Base-by-base conservation (phyloP, 2,113 vertebrate genomes). In the Dipodomys stephensi region DNA sequence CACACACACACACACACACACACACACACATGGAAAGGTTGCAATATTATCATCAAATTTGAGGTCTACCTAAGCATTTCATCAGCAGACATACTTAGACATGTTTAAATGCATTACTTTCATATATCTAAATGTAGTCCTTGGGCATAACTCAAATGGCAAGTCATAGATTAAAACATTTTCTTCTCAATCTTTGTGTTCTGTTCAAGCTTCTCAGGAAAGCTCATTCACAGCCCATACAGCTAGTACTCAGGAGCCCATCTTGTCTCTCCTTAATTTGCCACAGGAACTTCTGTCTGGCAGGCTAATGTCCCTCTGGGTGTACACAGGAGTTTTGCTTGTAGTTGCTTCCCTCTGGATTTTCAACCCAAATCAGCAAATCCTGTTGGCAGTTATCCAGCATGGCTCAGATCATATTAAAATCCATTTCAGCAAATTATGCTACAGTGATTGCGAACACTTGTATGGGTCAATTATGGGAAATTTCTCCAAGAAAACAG, bases 41-140 rank as follows among this genome's bases (percentile, higher is more conserved):
- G 82, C 83, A 91, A 86, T 95, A 71, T 32, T 46, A 83, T 87
- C 87, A 73, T 87, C 90, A 73, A 77, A 94, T 32, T 79, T 84
- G 68, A 92, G 68, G 92, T 90, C 68, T 81, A 87, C 69, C 72
- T 84, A 46, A 90, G 28, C 32, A 83, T 87, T 86, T 62, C 30
- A 60, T 76, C 80, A 87, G 57, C 60, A 89, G 84, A 86, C 30
- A 23, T 92, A 94, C 82, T 69, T 73, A 92, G 94, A 60, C 62
- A 88, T 92, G 67, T 92, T 94, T 95, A 93, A 91, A 86, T 82
- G 23, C 46, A 85, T 88, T 83, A 44, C 30, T 91, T 94, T 83
- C 27, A 25, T 87, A 76, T 94, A 80, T 64, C 39, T 88, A 46
- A 88, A 74, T 78, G 23, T 83, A 57, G 46, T 90, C 76, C 90